Conservation (phyloP, 2,888 invertebrate genomes). For the Galeopsomyia nigrocyanea region DNA sequence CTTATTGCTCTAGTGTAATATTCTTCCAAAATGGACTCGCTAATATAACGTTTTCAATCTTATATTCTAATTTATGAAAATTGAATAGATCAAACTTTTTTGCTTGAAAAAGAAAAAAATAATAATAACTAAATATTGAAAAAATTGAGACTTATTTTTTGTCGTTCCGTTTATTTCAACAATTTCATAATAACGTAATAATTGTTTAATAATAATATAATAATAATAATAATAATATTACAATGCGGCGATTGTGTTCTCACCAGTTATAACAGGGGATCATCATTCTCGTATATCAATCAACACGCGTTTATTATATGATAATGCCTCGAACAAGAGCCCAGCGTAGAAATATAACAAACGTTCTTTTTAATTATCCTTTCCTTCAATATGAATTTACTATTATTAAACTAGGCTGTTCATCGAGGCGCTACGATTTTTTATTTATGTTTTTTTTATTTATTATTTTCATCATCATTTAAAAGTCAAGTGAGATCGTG, state of each 20-base stretch:
- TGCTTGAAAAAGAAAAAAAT: not conserved
- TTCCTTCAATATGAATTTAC: constrained; percentile 64
- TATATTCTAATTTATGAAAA: not conserved
- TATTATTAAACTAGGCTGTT: constrained; percentile 65
- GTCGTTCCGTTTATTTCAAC: constrained; percentile 69
- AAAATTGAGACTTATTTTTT: constrained; percentile 53
- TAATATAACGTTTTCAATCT: too few relatives aligned
- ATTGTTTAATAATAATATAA: constrained; percentile 57
- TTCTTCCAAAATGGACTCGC: too few relatives aligned
- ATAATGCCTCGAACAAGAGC: constrained; percentile 66
- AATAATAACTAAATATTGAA: constrained; percentile 10
- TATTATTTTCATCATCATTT: constrained; percentile 47
- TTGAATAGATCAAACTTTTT: not conserved
- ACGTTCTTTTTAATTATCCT: constrained; percentile 56
- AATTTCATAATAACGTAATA: constrained; percentile 70
- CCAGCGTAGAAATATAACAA: constrained; percentile 68
- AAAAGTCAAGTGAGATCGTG: constrained; percentile 63
- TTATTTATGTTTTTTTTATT: constrained; percentile 48
- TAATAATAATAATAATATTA: constrained; percentile 65
- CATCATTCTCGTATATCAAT: constrained; percentile 66
- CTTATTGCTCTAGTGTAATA: too few relatives aligned
- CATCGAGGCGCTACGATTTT: constrained; percentile 57
- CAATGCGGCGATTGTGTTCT: constrained; percentile 67
- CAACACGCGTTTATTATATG: constrained; percentile 60
- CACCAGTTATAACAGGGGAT: constrained; percentile 67